Conservation (phyloP, 2,797 vertebrate species). For the Graptemys geographica region DNA sequence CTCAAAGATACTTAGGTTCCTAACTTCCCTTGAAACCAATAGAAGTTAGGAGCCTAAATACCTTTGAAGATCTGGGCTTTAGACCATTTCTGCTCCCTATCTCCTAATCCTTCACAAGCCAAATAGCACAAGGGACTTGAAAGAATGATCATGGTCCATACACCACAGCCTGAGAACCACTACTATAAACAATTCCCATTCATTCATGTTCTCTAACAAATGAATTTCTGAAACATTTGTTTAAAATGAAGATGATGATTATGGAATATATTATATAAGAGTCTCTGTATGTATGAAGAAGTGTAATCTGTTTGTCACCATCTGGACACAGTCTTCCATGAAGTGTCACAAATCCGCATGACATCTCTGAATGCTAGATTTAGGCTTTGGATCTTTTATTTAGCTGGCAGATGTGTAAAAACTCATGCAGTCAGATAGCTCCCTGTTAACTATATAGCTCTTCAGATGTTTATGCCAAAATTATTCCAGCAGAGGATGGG, state of each 20-base stretch:
- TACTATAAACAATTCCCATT: background rate
- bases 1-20: background rate
- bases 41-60: background rate
- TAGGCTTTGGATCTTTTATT: constrained; percentile 65
- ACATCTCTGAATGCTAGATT: constrained; percentile 42
- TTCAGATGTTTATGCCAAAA: constrained; percentile 47
- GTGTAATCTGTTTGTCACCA: constrained; percentile 24
- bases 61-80: background rate
- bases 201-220: constrained; percentile 6
- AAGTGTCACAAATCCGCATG: constrained; percentile 43
- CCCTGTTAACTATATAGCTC: constrained; percentile 14
- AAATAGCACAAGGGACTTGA: background rate
- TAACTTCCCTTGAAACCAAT: background rate
- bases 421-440: constrained; percentile 45
- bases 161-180: constrained; percentile 26
- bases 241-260: constrained; percentile 56
- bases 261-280: constrained; percentile 9
- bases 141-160: constrained; percentile 28
- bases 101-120: constrained; percentile 1
- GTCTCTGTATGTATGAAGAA: constrained; percentile 31
- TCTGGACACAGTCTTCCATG: constrained; percentile 38
- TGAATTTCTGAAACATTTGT: constrained; percentile 51
- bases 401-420: constrained; percentile 64
- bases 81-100: background rate
- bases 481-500: constrained; percentile 21